Evolutionary conservation across 1,140 invertebrate species (phyloP).

Genomic region (Megalopta genalis): DNA sequence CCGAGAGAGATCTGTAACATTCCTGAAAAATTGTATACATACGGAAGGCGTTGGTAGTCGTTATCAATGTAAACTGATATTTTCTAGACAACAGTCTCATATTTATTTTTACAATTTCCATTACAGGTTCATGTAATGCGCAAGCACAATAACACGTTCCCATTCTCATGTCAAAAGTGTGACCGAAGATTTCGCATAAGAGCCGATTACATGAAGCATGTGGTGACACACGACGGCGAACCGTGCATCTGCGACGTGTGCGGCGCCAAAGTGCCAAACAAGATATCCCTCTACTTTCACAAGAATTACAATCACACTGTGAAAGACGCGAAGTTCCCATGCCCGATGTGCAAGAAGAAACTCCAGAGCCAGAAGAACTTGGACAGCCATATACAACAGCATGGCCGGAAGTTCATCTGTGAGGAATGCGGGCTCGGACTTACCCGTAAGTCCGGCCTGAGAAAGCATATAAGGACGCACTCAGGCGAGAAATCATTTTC

Average conservation of each 20-base stretch:
- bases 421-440: constrained; percentile 67
- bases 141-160: constrained; percentile 81
- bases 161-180: constrained; percentile 81
- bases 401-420: constrained; percentile 67
- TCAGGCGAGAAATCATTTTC: constrained; percentile 77
- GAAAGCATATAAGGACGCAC: constrained; percentile 81
- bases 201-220: constrained; percentile 77
- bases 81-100: too few relatives aligned
- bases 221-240: constrained; percentile 73
- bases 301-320: constrained; percentile 60
- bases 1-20: too few relatives aligned
- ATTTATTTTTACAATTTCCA: background rate
- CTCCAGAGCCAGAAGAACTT: constrained; percentile 78
- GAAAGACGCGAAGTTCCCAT: constrained; percentile 68
- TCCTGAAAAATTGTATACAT: too few relatives aligned
- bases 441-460: constrained; percentile 69
- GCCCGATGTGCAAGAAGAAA: constrained; percentile 74
- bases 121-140: constrained; percentile 73
- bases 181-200: constrained; percentile 78
- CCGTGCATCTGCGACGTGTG: constrained; percentile 69
- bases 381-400: constrained; percentile 75
- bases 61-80: background rate
- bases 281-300: constrained; percentile 65
- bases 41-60: too few relatives aligned
- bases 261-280: constrained; percentile 60